Percentiles rank a stretch among this genome's conserved stretches.
Conservation (phyloP, 2,113 vertebrate genomes). For the Serilophus lunatus region DNA sequence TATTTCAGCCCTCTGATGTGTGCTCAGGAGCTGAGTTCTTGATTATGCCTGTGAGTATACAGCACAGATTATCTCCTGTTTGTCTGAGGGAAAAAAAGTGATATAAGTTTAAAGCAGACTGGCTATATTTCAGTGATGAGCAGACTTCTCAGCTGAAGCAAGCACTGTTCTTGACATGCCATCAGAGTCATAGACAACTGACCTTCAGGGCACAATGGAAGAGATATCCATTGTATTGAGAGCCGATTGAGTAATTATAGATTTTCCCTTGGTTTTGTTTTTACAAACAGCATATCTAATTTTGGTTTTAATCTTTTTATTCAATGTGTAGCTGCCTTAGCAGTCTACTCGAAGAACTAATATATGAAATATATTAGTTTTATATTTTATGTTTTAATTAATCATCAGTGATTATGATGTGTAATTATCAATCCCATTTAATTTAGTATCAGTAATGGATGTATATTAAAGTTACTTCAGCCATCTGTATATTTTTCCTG, state of each 20-base stretch:
- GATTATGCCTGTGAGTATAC: background rate
- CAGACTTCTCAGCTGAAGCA: background rate
- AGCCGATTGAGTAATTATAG: background rate
- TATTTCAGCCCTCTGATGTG: background rate
- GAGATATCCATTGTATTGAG: background rate
- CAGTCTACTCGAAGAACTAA: background rate
- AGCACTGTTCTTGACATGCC: background rate
- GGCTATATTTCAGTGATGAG: background rate
- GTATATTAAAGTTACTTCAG: constrained; percentile 7
- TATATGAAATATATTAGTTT: background rate
- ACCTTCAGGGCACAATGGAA: background rate
- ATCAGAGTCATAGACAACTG: background rate
- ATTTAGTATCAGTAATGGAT: background rate
- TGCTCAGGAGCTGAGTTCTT: background rate
- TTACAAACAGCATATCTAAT: background rate
- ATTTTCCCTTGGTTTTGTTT: background rate
- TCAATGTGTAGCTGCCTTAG: background rate
- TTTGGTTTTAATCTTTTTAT: background rate
- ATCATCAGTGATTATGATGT: background rate
- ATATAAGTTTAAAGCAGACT: background rate
- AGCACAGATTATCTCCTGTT: background rate
- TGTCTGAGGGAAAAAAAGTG: background rate
- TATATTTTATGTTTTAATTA: background rate
- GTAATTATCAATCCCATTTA: background rate
- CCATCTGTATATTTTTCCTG: constrained; percentile 34